Conservation (phyloP, 2,888 invertebrate species). For the Gymnocheta viridis region DNA sequence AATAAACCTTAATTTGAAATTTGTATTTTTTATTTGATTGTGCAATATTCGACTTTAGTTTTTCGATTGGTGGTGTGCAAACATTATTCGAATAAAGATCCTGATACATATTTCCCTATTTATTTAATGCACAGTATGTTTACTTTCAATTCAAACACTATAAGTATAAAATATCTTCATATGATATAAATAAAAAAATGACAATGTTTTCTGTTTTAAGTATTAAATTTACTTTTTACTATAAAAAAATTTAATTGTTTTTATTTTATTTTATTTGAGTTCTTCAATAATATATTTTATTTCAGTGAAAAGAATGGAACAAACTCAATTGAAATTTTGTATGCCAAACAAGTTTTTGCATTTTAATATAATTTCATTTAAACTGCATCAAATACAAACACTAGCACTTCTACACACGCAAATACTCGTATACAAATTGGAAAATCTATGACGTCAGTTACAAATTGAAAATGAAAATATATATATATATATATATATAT, state of each 20-base stretch:
- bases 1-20: too few species aligned
- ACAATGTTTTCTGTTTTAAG: neutral
- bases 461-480: neutral
- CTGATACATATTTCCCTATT: too few species aligned
- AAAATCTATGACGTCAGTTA: neutral
- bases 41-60: too few species aligned
- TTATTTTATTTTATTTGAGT: neutral
- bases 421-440: neutral
- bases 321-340: neutral
- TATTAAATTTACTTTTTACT: neutral
- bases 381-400: neutral
- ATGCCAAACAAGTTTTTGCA: slow-evolving; percentile 12
- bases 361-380: neutral
- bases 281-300: neutral
- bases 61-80: too few species aligned
- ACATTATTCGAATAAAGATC: too few species aligned
- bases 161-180: neutral
- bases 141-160: neutral
- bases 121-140: neutral
- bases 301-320: neutral
- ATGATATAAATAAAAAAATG: neutral
- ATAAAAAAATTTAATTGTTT: neutral
- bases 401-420: neutral
- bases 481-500: neutral
- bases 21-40: too few species aligned